Evolutionary conservation across 2,113 vertebrate species (phyloP), one percentile per base, ranked within the genome.

Genomic region (Ictalurus punctatus): DNA sequence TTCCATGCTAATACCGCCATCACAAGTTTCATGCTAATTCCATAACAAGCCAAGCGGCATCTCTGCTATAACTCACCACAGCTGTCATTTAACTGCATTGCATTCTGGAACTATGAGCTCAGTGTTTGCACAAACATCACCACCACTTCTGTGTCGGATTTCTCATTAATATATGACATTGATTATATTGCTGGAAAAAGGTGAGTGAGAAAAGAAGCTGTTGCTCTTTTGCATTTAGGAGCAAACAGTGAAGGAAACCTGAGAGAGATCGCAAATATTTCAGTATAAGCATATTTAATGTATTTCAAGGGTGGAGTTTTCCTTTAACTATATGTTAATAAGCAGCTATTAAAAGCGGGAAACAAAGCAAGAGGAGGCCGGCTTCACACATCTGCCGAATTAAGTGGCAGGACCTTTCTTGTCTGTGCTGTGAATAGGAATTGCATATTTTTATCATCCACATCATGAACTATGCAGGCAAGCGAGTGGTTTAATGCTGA

Each of bases 371-470:
- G 40, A 87, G 73, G 19, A 48, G 19, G 74, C 6, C 40, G 65
- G 40, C 19, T 79, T 89, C 63, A 14, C 76, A 85, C 74, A 76
- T 63, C 82, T 56, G 69, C 74, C 65, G 54, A 58, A 48, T 87
- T 76, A 73, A 86, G 90, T 89, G 61, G 48, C 59, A 74, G 79
- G 71, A 86, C 78, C 83, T 87, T 91, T 87, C 73, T 91, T 74
- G 84, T 90, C 84, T 90, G 89, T 86, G 88, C 85, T 89, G 87
- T 91, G 86, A 93, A 91, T 89, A 84, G 89, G 88, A 89, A 90
- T 84, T 88, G 86, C 84, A 88, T 90, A 91, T 92, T 83, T 7
- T 93, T 92, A 89, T 92, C 90, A 92, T 89, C 90, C 88, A 89
- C 92, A 91, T 90, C 89, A 90, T 90, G 85, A 90, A 90, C 58